Evolutionary conservation across 2,888 invertebrate genomes (phyloP).

Genomic region (Luperina testacea): DNA sequence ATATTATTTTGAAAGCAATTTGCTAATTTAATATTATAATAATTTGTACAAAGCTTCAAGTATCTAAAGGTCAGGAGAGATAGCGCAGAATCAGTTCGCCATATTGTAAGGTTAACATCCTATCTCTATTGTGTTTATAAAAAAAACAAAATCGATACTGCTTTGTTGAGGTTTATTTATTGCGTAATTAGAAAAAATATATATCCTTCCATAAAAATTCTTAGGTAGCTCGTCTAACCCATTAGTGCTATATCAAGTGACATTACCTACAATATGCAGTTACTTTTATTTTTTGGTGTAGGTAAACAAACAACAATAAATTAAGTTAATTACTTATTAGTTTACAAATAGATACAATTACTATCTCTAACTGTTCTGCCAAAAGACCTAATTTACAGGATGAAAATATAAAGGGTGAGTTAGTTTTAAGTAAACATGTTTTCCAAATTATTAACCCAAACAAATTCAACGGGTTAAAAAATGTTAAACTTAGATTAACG

Average conservation of each 20-base stretch:
- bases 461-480: slow-evolving; percentile 2
- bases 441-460: not conserved
- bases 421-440: not conserved
- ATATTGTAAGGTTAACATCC: slow-evolving; percentile 44
- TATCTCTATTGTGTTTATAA: slow-evolving; percentile 14
- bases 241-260: not conserved
- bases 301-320: not conserved
- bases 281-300: not conserved
- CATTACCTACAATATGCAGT: not conserved
- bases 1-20: slow-evolving; percentile 39
- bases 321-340: not conserved
- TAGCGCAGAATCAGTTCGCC: slow-evolving; percentile 52
- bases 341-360: not conserved
- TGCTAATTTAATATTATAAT: slow-evolving; percentile 20
- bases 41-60: slow-evolving; percentile 33
- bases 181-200: not conserved
- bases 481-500: not conserved
- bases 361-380: not conserved
- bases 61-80: slow-evolving; percentile 51
- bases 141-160: slow-evolving; percentile 10
- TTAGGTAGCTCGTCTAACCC: not conserved
- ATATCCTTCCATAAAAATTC: not conserved
- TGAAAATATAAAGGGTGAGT: not conserved
- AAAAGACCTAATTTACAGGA: not conserved
- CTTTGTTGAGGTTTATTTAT: slow-evolving; percentile 23